Evolutionary conservation across 2,888 invertebrate genomes (phyloP), one percentile per base, ranked within the genome.

Genomic region (Xiphydria camelus): DNA sequence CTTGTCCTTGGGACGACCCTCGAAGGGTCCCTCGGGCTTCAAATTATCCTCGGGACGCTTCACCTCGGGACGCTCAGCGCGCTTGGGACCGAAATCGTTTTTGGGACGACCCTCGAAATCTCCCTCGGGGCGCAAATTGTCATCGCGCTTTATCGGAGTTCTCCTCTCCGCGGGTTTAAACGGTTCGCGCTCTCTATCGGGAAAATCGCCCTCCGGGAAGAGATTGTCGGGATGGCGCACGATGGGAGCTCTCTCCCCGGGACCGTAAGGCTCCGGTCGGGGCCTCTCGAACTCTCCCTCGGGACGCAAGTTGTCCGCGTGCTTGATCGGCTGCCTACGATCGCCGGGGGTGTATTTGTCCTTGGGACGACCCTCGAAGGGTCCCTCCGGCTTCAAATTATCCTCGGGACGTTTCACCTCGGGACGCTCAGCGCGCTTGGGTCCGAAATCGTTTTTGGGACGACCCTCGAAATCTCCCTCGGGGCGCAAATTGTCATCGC

Each of bases 401-500:
- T 80, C 80, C 29, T 59, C 68, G 0, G 68, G 76, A 53, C 67
- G 76, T 15, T 65, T 70, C 21, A 66, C 63, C 61, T 62, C 64
- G 0, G 70, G 70, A 33, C 71, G 58, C 41, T 73, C 77, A 4
- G 63, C 70, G 32, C 64, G 57, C 61, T 70, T 77, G 9, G 73
- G 74, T 50, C 66, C 77, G 4, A 54, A 66, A 54, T 78, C 78
- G 33, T 71, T 65, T 21, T 59, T 73, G 0, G 78, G 77, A 5
- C 66, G 74, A 4, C 77, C 76, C 53, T 81, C 77, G 63, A 81
- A 79, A 18, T 70, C 71, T 5, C 81, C 81, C 65, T 81, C 81
- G 0, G 78, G 76, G 35, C 58, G 70, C 15, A 82, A 57, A 64
- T 82, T 81, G 55, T 82, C 82, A 21, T 68, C 31, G 2, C 76